Base-by-base conservation (phyloP, 2,888 invertebrate genomes). In the Phalera bucephala region DNA sequence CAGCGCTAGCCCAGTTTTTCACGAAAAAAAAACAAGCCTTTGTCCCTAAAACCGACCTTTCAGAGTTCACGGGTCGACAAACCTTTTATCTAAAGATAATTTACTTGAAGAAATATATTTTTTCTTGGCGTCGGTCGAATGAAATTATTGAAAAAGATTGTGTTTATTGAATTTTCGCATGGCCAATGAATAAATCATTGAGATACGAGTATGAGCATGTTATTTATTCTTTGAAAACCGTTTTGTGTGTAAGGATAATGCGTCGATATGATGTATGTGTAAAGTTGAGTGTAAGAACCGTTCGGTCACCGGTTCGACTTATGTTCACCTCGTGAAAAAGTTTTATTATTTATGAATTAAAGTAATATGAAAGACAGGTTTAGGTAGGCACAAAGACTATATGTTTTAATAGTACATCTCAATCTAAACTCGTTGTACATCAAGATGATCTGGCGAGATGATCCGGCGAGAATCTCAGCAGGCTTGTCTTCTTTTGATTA, bases 1-100 rank as follows among this genome's bases (percentile, higher is more conserved):
- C n/a, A n/a, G n/a, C n/a, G n/a, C n/a, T n/a, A n/a, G n/a, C n/a
- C n/a, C n/a, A n/a, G n/a, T 54, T 60, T 57, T 51, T 38, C 40
- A 26, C 46, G 42, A 43, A 58, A 59, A 60, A 62, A 53, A 58
- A 60, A 54, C 49, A 52, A 36, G 30, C 51, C 60, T 60, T 67
- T 71, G 66, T 68, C 51, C 38, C 36, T 21, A 29, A 45, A 29
- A 57, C 33, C 49, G 49, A 59, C 64, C 69, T 64, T 69, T 52
- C n/a, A 28, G 31, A 50, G 43, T 48, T 64, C 54, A 63, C 58
- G 68, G 68, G 52, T 63, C 63, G 56, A 14, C 12, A 47, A 31
- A 29, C 36, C 59, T 50, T 64, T 68, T 71, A 58, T 64, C 54
- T 59, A 50, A 47, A 52, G 48, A 59, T 59, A 66, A 64, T 64